Percentiles rank a stretch among this genome's conserved stretches.
phyloP scores from a whole-genome alignment of 2,797 vertebrate species.

The Emys orbicularis region DNA sequence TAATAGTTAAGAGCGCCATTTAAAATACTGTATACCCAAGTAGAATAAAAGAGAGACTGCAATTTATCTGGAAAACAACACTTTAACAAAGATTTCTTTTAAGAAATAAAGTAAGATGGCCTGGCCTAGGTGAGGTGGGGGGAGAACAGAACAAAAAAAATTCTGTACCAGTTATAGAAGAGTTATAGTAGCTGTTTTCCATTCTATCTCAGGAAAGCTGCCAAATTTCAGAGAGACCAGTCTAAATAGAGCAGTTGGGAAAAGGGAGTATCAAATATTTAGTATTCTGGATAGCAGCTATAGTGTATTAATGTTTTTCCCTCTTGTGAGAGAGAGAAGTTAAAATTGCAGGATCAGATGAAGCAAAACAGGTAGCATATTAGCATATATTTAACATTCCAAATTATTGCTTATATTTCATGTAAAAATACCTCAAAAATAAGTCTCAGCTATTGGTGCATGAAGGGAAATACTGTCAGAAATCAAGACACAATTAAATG shows the following conservation, averaged over 20 bases:
- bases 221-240: constrained; percentile 51
- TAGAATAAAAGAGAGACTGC: not conserved
- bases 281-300: not conserved
- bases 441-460: not conserved
- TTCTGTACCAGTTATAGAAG: not conserved
- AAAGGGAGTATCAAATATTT: not conserved
- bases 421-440: not conserved
- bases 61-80: not conserved
- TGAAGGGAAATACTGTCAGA: not conserved
- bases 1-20: not conserved
- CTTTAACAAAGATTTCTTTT: constrained; percentile 37
- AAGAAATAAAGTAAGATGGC: not conserved
- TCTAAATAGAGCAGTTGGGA: constrained; percentile 45
- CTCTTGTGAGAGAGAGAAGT: not conserved
- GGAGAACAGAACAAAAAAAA: not conserved
- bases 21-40: not conserved
- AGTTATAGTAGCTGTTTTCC: constrained; percentile 50
- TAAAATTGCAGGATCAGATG: not conserved
- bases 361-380: not conserved
- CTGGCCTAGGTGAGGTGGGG: not conserved
- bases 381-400: not conserved
- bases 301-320: not conserved
- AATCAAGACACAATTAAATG: not conserved
- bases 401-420: not conserved
- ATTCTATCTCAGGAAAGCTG: constrained; percentile 31